phyloP scores from a whole-genome alignment of 2,888 invertebrate species.

The Cosmia pyralina region DNA sequence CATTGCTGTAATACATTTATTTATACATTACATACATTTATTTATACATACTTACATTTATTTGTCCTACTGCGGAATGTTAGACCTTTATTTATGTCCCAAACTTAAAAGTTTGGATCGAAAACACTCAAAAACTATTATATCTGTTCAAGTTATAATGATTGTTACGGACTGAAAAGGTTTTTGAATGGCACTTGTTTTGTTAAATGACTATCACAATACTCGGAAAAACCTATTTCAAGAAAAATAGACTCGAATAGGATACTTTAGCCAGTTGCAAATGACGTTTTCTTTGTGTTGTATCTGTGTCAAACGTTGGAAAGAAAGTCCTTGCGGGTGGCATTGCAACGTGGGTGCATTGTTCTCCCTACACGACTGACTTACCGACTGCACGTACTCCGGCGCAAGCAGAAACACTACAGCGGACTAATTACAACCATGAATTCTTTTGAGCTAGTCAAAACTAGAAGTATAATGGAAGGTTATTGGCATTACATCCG shows the following conservation, averaged over 20 bases:
- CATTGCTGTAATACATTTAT: conserved; percentile 63
- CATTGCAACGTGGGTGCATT: conserved; percentile 81
- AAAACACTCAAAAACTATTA: conserved; percentile 58
- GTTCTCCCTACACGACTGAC: conserved; percentile 74
- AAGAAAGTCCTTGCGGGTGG: conserved; percentile 83
- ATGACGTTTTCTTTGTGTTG: conserved; percentile 81
- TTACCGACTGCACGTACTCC: conserved; percentile 55
- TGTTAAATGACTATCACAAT: conserved; percentile 37
- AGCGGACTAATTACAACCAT: conserved; percentile 46
- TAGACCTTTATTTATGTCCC: conserved; percentile 51
- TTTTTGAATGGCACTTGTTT: conserved; percentile 47
- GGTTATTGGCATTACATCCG: conserved; percentile 60
- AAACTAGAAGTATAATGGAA: conserved; percentile 53
- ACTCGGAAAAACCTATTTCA: conserved; percentile 55
- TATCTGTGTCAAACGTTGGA: conserved; percentile 81
- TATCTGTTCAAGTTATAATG: conserved; percentile 42
- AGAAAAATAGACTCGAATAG: conserved; percentile 62
- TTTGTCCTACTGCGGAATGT: conserved; percentile 24
- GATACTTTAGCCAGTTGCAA: conserved; percentile 72
- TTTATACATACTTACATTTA: too few species aligned
- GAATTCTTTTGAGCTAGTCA: conserved; percentile 19
- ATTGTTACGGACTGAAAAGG: conserved; percentile 40
- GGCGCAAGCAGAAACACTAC: conserved; percentile 45
- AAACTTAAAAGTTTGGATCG: conserved; percentile 44
- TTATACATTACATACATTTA: too few species aligned